Evolutionary conservation across 2,113 vertebrate species (phyloP), one percentile per base, ranked within the genome.

Genomic region (Petaurus breviceps): DNA sequence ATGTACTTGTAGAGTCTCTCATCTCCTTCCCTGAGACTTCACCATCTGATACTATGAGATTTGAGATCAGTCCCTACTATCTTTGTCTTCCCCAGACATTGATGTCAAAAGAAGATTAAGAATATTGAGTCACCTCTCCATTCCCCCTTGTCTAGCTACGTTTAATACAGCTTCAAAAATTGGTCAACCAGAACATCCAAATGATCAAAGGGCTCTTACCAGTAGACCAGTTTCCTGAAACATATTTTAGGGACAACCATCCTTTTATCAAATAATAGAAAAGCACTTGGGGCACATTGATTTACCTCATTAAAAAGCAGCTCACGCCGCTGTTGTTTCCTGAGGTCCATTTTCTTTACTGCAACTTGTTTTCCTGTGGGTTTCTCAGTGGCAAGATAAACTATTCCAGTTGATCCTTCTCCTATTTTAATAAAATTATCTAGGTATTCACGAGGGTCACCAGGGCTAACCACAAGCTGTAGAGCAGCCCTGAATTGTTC

Each of bases 261-360:
- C 47, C 43, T 89, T 94, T 89, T n/a, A 8, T 51, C 92, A 68
- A 47, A 46, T 37, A 92, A 89, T 89, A 51, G 51, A 92, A 91
- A 47, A 54, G 8, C 46, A 47, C 77, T 49, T 6, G 0, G 1
- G 91, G 43, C 55, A 92, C 26, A 95, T 28, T 51, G 37, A 47
- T 19, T 0, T 97, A 99, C 99, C 99, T 99, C 99, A 31, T 99
- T 99, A 94, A 99, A 99, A 96, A 99, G 99, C 97, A 99, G 99
- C 96, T 99, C 99, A 94, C 99, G 98, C 51, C 99, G 98, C 98
- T 99, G 99, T 97, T 99, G 99, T 95, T 99, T 99, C 95, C 99
- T 99, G 96, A 99, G 99, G 98, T 99, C 99, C 99, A 99, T 99
- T 98, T 99, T 99, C 99, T 99, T 99, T 95, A 99, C 99, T 0